Percentiles rank a stretch among this genome's conserved stretches.
These are phyloP conservation scores for Struthidea cinerea DNA, from an alignment of 2,113 vertebrate genomes.

Conservation along the genomic window DNA sequence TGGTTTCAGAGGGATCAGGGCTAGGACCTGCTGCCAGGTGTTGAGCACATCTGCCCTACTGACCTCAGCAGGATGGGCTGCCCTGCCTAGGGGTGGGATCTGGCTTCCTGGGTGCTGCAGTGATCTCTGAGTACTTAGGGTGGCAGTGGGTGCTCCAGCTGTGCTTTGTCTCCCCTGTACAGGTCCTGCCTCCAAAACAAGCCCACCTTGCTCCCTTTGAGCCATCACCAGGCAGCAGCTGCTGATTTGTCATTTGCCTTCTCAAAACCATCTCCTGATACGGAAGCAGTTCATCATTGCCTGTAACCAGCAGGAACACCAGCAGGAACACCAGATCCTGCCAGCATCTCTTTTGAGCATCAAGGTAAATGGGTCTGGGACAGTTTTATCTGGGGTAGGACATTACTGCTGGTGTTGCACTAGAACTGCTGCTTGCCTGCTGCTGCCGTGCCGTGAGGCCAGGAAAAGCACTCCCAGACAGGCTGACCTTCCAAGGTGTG, in stretches of 20 bases:
- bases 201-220: background rate
- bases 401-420: background rate
- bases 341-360: background rate
- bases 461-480: background rate
- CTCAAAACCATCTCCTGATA: background rate
- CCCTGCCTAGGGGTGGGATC: background rate
- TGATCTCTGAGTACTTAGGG: background rate
- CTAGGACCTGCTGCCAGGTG: background rate
- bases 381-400: background rate
- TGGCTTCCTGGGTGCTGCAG: background rate
- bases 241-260: background rate
- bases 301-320: background rate
- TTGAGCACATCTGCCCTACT: background rate
- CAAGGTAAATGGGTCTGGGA: background rate
- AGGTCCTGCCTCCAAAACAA: background rate
- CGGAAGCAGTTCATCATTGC: background rate
- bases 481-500: background rate
- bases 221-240: fast-evolving
- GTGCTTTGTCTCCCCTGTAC: background rate
- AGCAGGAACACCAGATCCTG: background rate
- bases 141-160: background rate
- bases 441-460: fast-evolving
- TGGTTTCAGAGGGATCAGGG: background rate
- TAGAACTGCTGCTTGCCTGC: background rate
- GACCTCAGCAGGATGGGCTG: background rate